Conservation (phyloP, 2,797 vertebrate genomes). For the Uromys caudimaculatus region DNA sequence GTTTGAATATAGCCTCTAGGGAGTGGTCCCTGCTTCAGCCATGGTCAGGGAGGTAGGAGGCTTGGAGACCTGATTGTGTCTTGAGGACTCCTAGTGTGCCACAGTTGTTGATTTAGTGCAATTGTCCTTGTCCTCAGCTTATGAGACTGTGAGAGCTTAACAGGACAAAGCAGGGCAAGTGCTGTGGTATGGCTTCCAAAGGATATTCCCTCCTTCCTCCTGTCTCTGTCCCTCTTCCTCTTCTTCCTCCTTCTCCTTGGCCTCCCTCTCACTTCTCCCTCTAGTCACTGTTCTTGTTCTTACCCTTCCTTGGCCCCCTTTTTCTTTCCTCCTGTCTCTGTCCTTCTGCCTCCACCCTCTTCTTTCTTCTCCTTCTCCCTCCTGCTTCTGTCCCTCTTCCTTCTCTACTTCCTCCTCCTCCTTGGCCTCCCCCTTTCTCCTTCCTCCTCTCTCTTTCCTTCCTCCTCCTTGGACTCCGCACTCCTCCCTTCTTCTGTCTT, state of each 20-base stretch:
- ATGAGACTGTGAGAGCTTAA: neutral
- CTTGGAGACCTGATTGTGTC: neutral
- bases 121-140: neutral
- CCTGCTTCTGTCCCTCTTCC: neutral
- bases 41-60: neutral
- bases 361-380: neutral
- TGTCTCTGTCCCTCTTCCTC: too few relatives aligned
- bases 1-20: neutral
- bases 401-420: neutral
- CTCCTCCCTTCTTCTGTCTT: neutral
- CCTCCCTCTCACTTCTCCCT: neutral
- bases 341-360: neutral
- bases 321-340: neutral
- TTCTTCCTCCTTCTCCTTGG: neutral
- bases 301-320: neutral
- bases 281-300: neutral
- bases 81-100: neutral
- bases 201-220: neutral
- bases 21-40: neutral
- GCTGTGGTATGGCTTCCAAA: neutral
- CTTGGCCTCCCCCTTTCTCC: neutral
- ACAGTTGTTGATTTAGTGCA: neutral
- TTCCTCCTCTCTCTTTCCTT: neutral
- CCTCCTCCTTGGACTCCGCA: neutral
- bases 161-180: neutral